phyloP scores from a whole-genome alignment of 2,113 vertebrate species.

The Semnornis frantzii region DNA sequence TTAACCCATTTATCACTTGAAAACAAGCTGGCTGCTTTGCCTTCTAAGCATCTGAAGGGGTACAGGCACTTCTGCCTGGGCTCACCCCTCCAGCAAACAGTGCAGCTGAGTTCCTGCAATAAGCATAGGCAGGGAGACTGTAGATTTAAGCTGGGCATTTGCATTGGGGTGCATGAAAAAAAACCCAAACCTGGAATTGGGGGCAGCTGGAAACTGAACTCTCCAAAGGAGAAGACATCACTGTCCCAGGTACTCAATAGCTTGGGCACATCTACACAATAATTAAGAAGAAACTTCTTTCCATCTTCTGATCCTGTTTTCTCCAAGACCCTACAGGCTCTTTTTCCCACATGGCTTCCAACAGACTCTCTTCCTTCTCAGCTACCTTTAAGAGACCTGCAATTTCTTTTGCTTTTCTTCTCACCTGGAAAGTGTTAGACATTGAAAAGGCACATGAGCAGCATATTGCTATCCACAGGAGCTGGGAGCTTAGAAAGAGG shows the following conservation, averaged over 20 bases:
- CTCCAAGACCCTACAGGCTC: not conserved
- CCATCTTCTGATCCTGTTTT: conserved; percentile 11
- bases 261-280: not conserved
- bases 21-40: not conserved
- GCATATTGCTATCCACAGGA: not conserved
- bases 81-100: conserved; percentile 47
- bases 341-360: not conserved
- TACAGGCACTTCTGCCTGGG: conserved; percentile 45
- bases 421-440: not conserved
- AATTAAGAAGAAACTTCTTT: not conserved
- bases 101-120: conserved; percentile 39
- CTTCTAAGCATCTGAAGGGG: conserved; percentile 16
- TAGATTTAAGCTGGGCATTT: not conserved
- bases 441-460: not conserved
- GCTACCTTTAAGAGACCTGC: not conserved
- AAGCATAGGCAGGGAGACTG: not conserved
- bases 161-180: not conserved
- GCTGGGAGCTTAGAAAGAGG: not conserved
- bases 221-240: not conserved
- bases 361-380: not conserved
- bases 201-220: not conserved
- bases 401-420: conserved; percentile 38
- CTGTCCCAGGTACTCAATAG: not conserved
- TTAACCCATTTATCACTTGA: conserved; percentile 7
- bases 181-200: not conserved